A percentile compares a stretch with the other conserved stretches of the same genome.
phyloP scores from a whole-genome alignment of 2,797 vertebrate species.

The Catostomus latipinnis region DNA sequence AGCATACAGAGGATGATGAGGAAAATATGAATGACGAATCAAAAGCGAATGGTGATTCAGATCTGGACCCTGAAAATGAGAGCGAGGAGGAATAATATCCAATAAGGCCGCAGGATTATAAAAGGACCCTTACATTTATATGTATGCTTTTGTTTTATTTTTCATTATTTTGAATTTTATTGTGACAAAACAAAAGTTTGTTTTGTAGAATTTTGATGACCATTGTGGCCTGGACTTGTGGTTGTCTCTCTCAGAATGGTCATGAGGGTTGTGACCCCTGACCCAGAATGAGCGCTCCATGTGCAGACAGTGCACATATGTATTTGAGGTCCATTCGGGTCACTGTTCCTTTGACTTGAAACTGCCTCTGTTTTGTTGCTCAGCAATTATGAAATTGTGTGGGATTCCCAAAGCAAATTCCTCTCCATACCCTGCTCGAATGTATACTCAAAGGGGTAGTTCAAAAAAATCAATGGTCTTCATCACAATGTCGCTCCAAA shows the following conservation, averaged over 20 bases:
- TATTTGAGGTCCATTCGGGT: slow-evolving; percentile 2
- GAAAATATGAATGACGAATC: slow-evolving; percentile 79
- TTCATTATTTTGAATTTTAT: slow-evolving; percentile 76
- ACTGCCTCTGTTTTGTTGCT: slow-evolving; percentile 15
- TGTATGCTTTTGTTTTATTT: slow-evolving; percentile 83
- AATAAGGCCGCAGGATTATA: slow-evolving; percentile 45
- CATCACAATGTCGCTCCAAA: too few species aligned
- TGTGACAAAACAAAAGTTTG: slow-evolving; percentile 66
- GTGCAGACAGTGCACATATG: neutral
- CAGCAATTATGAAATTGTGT: slow-evolving; percentile 19
- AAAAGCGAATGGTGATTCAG: slow-evolving; percentile 93
- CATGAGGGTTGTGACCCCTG: slow-evolving; percentile 12
- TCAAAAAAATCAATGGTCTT: too few species aligned
- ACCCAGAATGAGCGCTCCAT: slow-evolving; percentile 20
- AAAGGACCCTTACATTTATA: slow-evolving; percentile 75
- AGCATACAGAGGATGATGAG: slow-evolving; percentile 66
- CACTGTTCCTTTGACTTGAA: slow-evolving; percentile 7
- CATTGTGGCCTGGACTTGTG: slow-evolving; percentile 40
- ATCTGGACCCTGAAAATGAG: slow-evolving; percentile 92
- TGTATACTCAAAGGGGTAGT: too few species aligned
- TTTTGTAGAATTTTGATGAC: slow-evolving; percentile 57
- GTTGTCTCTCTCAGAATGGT: slow-evolving; percentile 19
- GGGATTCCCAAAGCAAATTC: slow-evolving; percentile 1
- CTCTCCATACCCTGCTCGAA: neutral
- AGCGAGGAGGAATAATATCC: slow-evolving; percentile 91